phyloP scores from a whole-genome alignment of 2,113 vertebrate genomes.

The Barbus barbus region DNA sequence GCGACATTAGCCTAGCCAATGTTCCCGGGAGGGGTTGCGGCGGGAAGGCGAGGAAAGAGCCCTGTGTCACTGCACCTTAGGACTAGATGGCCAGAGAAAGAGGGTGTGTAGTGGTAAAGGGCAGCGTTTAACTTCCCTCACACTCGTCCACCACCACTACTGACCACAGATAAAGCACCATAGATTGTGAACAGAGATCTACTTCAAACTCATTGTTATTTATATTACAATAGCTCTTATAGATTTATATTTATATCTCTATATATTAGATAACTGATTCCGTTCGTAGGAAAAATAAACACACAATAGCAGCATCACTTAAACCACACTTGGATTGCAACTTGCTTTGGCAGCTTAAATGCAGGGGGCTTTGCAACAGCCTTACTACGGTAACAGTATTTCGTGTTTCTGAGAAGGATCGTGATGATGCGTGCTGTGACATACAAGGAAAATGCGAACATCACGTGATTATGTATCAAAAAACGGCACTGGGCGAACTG shows the following conservation, averaged over 20 bases:
- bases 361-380: constrained; percentile 61
- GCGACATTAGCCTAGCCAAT: neutral
- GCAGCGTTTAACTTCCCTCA: neutral
- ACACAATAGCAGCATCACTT: constrained; percentile 82
- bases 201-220: constrained; percentile 70
- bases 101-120: neutral
- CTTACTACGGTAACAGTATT: constrained; percentile 60
- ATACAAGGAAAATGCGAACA: neutral
- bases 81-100: constrained; percentile 11
- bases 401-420: constrained; percentile 45
- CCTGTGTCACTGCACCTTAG: constrained; percentile 10
- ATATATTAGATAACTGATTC: constrained; percentile 77
- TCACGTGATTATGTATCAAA: neutral
- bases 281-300: constrained; percentile 71
- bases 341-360: constrained; percentile 75
- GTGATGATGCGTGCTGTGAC: constrained; percentile 46
- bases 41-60: neutral
- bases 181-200: constrained; percentile 52
- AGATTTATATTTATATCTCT: constrained; percentile 69
- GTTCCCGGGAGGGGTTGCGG: neutral
- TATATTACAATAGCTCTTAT: constrained; percentile 74
- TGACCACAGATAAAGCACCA: constrained; percentile 59
- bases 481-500: constrained; percentile 17
- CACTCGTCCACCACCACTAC: constrained; percentile 30
- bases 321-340: constrained; percentile 75